Evolutionary conservation across 2,797 vertebrate genomes (phyloP), one percentile per base, ranked within the genome.

Genomic region (Schizothorax lantsangensis): DNA sequence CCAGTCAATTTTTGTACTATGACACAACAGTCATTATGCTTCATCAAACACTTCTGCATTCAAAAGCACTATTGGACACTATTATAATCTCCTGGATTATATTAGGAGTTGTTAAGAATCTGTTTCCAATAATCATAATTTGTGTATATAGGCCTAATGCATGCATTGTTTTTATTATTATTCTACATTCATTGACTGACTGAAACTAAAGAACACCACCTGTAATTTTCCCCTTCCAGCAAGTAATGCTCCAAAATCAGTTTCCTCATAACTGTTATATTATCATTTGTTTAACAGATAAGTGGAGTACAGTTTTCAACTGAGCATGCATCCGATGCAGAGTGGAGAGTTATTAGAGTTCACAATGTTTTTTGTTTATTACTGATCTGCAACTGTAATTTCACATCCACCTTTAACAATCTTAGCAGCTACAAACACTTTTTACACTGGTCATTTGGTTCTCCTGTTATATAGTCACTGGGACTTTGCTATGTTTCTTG

Each of bases 401-500:
- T 40, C n/a, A 79, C 38, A 68, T 47, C 40, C 30, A 62, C 12
- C 15, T 23, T 11, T 19, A 43, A 26, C 23, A 43, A 62, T 43
- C 14, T 36, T 38, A 78, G 49, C 33, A 38, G 49, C 75, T 57
- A 8, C 3, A 2, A 40, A 17, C 36, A 38, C 36, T n/a, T 59
- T 43, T 78, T 64, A 54, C n/a, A 26, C 6, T 7, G 14, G 33
- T 62, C 11, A 36, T 74, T 59, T 62, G 38, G 17, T 64, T n/a
- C 17, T 84, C 2, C 40, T 62, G n/a, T 69, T 69, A 57, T 69
- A 43, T 3, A 40, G 47, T 49, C 19, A 45, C n/a, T 6, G 23
- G 33, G 26, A 45, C 3, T 54, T 49, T 26, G 17, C 8, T 77
- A 72, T 30, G 72, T 86, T 91, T 91, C 92, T 2, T 57, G 81